phyloP scores from a whole-genome alignment of 2,113 vertebrate genomes.

The Synodontis membranacea region DNA sequence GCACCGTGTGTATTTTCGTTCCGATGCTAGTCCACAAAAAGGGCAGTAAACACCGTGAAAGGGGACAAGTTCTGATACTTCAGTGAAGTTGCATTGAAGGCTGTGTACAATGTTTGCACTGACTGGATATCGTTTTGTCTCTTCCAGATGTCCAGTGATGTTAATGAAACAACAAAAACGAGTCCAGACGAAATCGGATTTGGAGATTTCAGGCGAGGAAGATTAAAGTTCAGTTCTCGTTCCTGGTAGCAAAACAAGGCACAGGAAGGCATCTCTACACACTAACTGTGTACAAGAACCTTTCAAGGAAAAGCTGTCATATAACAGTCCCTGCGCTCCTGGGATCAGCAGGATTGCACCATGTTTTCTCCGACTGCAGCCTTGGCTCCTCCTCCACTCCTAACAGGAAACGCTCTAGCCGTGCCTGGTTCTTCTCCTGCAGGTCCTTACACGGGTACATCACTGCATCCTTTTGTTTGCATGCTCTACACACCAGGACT shows the following conservation, averaged over 20 bases:
- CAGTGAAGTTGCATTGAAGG: neutral
- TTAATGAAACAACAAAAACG: constrained; percentile 17
- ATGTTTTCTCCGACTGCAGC: constrained; percentile 53
- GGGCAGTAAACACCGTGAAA: neutral
- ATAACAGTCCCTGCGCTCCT: neutral
- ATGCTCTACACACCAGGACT: neutral
- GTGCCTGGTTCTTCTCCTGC: constrained; percentile 36
- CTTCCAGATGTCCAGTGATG: constrained; percentile 48
- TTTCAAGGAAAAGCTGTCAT: neutral
- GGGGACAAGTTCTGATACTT: neutral
- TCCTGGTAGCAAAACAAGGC: neutral
- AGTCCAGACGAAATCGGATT: constrained; percentile 7
- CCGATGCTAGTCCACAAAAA: constrained; percentile 37
- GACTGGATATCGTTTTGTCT: neutral
- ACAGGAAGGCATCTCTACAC: constrained; percentile 3
- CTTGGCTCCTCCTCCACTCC: constrained; percentile 40
- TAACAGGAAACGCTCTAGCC: constrained; percentile 45
- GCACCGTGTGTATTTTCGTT: constrained; percentile 31
- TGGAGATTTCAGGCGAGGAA: constrained; percentile 21
- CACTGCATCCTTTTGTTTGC: neutral
- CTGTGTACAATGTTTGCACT: neutral
- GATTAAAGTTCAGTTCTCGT: constrained; percentile 14
- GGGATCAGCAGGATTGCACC: neutral
- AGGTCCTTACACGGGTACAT: constrained; percentile 46
- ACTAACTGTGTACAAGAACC: constrained; percentile 2